phyloP scores from a whole-genome alignment of 2,888 invertebrate species.

The Cerastoderma edule region DNA sequence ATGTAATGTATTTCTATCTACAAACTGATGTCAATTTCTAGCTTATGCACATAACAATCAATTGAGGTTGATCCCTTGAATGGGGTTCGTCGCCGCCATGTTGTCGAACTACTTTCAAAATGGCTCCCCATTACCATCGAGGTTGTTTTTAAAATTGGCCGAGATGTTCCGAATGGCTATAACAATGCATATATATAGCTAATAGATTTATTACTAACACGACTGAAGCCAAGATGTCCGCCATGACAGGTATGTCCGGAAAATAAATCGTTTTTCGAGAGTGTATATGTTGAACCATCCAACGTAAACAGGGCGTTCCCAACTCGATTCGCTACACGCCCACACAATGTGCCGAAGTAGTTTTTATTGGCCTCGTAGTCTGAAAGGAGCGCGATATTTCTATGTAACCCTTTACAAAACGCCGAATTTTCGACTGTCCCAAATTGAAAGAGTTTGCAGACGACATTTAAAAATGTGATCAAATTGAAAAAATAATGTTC shows the following conservation, averaged over 20 bases:
- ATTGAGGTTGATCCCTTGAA: background rate
- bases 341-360: constrained; percentile 53
- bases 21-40: background rate
- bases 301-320: constrained; percentile 46
- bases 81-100: too few relatives aligned
- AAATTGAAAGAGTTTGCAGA: background rate
- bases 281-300: constrained; percentile 36
- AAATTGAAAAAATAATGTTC: background rate
- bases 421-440: background rate
- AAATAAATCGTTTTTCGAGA: constrained; percentile 50
- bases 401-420: background rate
- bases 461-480: background rate
- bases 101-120: background rate
- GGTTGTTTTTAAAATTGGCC: background rate
- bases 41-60: background rate
- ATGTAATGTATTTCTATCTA: too few relatives aligned
- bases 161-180: background rate
- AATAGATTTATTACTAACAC: constrained; percentile 30
- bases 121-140: background rate
- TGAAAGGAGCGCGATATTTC: too few relatives aligned
- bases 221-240: constrained; percentile 50
- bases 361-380: constrained; percentile 47
- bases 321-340: constrained; percentile 53
- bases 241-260: constrained; percentile 50
- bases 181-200: background rate